Percentiles rank a stretch among this genome's conserved stretches.
These are phyloP conservation scores for Podarcis lilfordi DNA, from an alignment of 2,797 vertebrate genomes.

Conservation along the genomic window DNA sequence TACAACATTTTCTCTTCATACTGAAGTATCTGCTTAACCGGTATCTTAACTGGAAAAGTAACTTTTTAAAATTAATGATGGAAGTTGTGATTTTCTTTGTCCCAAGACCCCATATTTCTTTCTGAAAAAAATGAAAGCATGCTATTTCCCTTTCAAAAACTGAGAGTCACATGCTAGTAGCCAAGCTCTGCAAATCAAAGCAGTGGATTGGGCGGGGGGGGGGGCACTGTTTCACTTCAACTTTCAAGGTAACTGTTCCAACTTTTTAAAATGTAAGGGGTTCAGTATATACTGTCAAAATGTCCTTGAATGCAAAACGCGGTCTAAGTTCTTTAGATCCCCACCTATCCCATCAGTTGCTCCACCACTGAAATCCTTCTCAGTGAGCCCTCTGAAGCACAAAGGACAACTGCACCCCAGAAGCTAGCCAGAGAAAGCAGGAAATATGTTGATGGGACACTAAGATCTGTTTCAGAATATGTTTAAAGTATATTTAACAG, in stretches of 20 bases:
- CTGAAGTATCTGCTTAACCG: no score
- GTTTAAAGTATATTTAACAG: background rate
- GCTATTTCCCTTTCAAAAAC: constrained; percentile 30
- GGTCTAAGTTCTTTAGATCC: constrained; percentile 43
- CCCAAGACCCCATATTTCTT: background rate
- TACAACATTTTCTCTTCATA: no score
- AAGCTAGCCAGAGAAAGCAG: background rate
- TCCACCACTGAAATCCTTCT: constrained; percentile 33
- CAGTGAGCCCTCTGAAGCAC: constrained; percentile 1
- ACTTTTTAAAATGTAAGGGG: constrained; percentile 14
- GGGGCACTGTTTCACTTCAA: background rate
- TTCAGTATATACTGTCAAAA: constrained; percentile 56
- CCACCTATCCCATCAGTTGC: constrained; percentile 20
- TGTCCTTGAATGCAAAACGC: constrained; percentile 42
- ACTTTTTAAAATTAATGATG: background rate
- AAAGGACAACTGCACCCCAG: background rate
- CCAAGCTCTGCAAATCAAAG: constrained; percentile 43
- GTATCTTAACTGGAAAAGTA: no score
- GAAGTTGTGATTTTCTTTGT: background rate
- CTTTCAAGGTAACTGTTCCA: constrained; percentile 24
- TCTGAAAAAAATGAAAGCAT: constrained; percentile 25
- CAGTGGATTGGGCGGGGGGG: background rate
- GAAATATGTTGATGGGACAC: background rate
- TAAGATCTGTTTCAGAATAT: constrained; percentile 8
- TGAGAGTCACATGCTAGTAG: constrained; percentile 41